Evolutionary conservation across 2,888 invertebrate species (phyloP).

Genomic region (Coleophora flavipennella): DNA sequence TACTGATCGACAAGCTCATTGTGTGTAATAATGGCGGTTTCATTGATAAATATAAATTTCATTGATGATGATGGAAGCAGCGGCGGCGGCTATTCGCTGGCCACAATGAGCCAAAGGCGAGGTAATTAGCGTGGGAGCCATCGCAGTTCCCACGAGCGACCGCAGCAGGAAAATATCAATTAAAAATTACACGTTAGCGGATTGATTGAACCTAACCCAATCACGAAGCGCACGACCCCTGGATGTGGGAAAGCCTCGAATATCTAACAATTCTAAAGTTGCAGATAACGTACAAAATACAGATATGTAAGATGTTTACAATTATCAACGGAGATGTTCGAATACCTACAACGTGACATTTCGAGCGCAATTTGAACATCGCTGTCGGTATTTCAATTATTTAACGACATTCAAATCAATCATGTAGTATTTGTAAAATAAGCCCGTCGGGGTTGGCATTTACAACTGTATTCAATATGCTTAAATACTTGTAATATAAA

Average conservation of each 20-base stretch:
- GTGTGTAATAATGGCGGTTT: slow-evolving; percentile 36
- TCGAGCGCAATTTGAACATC: no score
- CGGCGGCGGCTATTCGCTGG: slow-evolving; percentile 19
- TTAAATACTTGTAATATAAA: no score
- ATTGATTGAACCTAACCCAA: slow-evolving; percentile 15
- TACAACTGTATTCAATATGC: no score
- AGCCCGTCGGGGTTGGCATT: no score
- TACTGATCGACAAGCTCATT: slow-evolving; percentile 30
- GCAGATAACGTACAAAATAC: no score
- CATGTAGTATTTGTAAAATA: no score
- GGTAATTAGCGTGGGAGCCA: slow-evolving; percentile 61
- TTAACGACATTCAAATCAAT: no score
- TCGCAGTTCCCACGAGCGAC: slow-evolving; percentile 49
- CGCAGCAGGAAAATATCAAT: slow-evolving; percentile 49
- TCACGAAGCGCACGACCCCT: neutral
- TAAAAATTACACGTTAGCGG: slow-evolving; percentile 31
- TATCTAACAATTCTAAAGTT: no score
- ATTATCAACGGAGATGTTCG: no score
- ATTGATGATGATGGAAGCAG: slow-evolving; percentile 41
- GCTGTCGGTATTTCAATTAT: no score
- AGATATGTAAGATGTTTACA: no score
- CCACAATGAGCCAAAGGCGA: slow-evolving; percentile 38
- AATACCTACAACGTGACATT: no score
- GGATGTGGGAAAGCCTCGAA: neutral
- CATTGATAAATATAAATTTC: slow-evolving; percentile 55